phyloP scores from a whole-genome alignment of 2,113 vertebrate genomes.

The Salvelinus namaycush region DNA sequence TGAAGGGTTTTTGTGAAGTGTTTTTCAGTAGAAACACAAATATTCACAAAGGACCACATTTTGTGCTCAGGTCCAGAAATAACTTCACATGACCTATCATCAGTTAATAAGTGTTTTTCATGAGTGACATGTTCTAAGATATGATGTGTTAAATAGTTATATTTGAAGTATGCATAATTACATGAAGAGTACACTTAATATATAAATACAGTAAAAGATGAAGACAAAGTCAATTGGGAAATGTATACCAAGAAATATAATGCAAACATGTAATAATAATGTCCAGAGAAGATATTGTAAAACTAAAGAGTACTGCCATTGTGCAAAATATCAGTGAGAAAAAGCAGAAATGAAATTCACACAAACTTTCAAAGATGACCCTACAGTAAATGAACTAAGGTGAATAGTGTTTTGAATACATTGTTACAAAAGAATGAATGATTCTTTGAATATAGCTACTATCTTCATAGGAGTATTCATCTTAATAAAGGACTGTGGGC shows the following conservation, averaged over 20 bases:
- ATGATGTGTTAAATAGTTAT: background rate
- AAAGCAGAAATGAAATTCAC: conserved; percentile 16
- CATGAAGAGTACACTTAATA: conserved; percentile 40
- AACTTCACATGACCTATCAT: background rate
- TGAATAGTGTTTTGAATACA: background rate
- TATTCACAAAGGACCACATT: conserved; percentile 4
- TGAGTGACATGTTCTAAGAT: background rate
- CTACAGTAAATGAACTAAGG: background rate
- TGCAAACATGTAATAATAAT: conserved; percentile 30
- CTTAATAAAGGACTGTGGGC: too few species aligned
- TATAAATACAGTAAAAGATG: conserved; percentile 14
- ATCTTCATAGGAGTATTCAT: too few species aligned
- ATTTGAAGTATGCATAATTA: background rate
- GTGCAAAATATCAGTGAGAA: conserved; percentile 56
- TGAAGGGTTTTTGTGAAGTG: too few species aligned
- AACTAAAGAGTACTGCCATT: conserved; percentile 31
- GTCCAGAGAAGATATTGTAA: conserved; percentile 4
- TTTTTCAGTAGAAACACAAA: background rate
- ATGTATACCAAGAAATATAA: conserved; percentile 42
- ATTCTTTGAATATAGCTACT: too few species aligned
- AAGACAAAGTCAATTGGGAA: conserved; percentile 32
- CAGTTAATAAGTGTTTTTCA: background rate
- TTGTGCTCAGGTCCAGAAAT: background rate
- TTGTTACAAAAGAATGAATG: too few species aligned
- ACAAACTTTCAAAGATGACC: conserved; percentile 20